These are phyloP conservation scores for Rhabdophis nuchalis DNA, from an alignment of 2,797 vertebrate species.

Conservation along the genomic window DNA sequence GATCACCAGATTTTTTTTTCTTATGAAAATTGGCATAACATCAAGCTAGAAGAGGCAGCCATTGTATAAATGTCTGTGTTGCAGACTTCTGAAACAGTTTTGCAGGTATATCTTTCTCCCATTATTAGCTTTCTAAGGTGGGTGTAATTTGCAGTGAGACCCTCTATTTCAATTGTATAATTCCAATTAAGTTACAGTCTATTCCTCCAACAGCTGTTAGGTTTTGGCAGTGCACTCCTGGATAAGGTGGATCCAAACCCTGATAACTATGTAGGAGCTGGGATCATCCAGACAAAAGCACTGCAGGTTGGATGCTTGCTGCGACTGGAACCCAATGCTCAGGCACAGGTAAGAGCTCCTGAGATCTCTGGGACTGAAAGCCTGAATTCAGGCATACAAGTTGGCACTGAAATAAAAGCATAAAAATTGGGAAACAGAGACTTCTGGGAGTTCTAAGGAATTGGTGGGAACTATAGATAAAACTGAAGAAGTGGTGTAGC, in stretches of 20 bases:
- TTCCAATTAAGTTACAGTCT: background rate
- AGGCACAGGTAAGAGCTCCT: constrained; percentile 80
- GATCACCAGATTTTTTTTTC: background rate
- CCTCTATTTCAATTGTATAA: background rate
- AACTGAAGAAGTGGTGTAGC: background rate
- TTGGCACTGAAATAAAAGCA: background rate
- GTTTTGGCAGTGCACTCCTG: constrained; percentile 85
- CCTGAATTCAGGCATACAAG: background rate
- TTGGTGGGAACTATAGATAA: background rate
- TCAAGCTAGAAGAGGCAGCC: background rate
- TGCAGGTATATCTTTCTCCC: background rate
- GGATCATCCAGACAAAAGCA: constrained; percentile 89
- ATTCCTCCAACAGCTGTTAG: constrained; percentile 74
- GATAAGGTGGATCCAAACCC: constrained; percentile 91
- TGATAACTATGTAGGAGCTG: constrained; percentile 90
- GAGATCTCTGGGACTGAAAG: background rate
- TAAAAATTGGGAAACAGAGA: background rate
- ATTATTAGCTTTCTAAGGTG: background rate
- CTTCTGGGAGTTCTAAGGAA: background rate
- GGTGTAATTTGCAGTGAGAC: background rate
- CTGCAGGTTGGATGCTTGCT: constrained; percentile 90
- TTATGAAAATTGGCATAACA: background rate
- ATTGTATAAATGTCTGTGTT: background rate
- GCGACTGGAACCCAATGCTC: constrained; percentile 87
- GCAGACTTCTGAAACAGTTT: background rate